phyloP scores from a whole-genome alignment of 2,113 vertebrate species.

The Pomatostomus ruficeps region DNA sequence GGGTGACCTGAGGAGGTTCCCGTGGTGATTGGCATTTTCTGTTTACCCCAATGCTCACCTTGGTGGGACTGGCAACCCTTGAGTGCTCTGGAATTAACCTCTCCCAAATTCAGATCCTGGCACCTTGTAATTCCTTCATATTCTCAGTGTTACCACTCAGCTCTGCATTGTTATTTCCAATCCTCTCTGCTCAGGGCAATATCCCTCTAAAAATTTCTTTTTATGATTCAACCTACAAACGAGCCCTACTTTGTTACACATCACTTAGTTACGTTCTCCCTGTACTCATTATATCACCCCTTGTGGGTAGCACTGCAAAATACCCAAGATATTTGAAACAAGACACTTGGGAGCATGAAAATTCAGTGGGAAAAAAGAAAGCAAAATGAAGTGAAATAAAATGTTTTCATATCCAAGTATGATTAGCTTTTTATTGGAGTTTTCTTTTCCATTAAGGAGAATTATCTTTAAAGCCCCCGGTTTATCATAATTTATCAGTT shows the following conservation, averaged over 20 bases:
- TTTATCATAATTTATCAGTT: not conserved
- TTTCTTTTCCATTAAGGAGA: not conserved
- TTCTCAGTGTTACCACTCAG: not conserved
- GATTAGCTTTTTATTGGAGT: not conserved
- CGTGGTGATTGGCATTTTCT: not conserved
- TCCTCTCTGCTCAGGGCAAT: not conserved
- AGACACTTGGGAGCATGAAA: slow-evolving; percentile 6
- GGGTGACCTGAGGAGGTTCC: not conserved
- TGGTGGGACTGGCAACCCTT: not conserved
- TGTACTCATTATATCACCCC: not conserved
- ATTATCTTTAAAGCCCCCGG: not conserved
- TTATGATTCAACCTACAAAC: not conserved
- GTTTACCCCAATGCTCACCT: not conserved
- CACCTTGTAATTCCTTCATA: not conserved
- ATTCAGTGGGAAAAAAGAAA: not conserved
- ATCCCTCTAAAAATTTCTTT: not conserved
- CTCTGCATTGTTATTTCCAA: not conserved
- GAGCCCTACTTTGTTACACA: not conserved
- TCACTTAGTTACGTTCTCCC: not conserved
- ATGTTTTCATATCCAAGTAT: not conserved
- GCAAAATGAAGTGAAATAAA: slow-evolving; percentile 3
- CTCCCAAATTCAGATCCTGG: not conserved
- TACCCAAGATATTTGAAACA: slow-evolving; percentile 5
- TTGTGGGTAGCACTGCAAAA: slow-evolving; percentile 13
- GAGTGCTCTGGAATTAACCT: not conserved